These are phyloP conservation scores for Pseudocheirus occidentalis DNA, from an alignment of 2,797 vertebrate genomes.

Conservation along the genomic window DNA sequence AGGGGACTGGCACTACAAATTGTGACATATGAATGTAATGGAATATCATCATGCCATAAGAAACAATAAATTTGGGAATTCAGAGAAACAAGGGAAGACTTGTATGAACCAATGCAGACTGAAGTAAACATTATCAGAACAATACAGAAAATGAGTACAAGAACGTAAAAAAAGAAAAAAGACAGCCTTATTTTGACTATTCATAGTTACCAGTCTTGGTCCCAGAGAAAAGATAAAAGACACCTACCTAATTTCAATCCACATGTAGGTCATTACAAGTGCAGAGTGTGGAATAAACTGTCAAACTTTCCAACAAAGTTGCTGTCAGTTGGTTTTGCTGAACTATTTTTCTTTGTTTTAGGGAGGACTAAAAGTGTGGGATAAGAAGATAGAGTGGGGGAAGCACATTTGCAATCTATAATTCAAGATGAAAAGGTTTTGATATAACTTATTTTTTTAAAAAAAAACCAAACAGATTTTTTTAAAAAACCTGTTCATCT, in stretches of 20 bases:
- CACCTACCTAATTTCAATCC: not conserved
- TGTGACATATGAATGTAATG: not conserved
- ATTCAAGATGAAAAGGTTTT: not conserved
- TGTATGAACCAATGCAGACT: not conserved
- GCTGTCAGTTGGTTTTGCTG: not conserved
- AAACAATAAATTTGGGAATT: not conserved
- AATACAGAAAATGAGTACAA: not conserved
- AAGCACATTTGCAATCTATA: not conserved
- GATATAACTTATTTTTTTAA: not conserved
- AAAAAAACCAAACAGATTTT: not conserved
- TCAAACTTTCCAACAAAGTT: not conserved
- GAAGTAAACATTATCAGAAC: not conserved
- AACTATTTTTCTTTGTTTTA: not conserved
- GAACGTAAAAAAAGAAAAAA: not conserved
- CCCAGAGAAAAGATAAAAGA: not conserved
- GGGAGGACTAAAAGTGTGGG: not conserved
- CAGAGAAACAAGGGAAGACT: not conserved
- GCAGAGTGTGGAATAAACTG: not conserved
- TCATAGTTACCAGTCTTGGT: not conserved
- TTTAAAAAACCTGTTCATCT: not conserved
- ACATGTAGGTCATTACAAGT: not conserved
- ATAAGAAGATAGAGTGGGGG: not conserved
- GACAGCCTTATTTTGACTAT: not conserved
- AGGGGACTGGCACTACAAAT: not conserved
- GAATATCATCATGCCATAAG: not conserved